These are phyloP conservation scores for Cyphomyrmex costatus DNA, from an alignment of 1,140 invertebrate species.

Conservation along the genomic window DNA sequence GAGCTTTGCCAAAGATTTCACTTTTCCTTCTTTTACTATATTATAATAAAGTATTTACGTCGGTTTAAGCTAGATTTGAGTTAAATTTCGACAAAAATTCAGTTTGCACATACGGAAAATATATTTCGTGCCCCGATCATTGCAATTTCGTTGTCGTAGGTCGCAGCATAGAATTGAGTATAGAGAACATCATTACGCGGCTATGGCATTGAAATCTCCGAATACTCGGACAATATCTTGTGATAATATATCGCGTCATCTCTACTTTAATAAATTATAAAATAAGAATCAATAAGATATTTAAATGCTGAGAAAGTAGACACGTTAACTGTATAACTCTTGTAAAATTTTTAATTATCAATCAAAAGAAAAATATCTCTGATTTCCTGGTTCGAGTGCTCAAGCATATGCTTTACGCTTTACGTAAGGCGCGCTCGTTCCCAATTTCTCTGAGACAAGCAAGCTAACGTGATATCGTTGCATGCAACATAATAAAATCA, in stretches of 20 bases:
- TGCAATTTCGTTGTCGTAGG: background rate
- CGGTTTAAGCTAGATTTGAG: background rate
- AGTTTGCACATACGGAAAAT: background rate
- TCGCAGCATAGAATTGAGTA: background rate
- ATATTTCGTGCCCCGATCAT: background rate
- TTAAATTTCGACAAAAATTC: background rate
- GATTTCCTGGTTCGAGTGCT: background rate
- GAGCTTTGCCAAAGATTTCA: background rate
- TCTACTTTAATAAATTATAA: background rate
- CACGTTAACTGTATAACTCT: background rate
- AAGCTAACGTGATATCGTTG: background rate
- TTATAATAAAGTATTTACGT: background rate
- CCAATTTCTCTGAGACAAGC: conserved; percentile 46
- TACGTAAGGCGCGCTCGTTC: conserved; percentile 42
- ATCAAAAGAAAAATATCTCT: background rate
- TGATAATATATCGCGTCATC: background rate
- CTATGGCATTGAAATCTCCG: conserved; percentile 4
- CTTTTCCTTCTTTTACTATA: background rate
- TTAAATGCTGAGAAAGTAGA: background rate
- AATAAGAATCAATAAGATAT: background rate
- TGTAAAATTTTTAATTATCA: conserved; percentile 15
- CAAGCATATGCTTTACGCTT: background rate
- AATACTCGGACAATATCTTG: background rate
- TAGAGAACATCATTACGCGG: background rate
- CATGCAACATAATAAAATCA: conserved; percentile 19